These are phyloP conservation scores for Xyliphius kryptos DNA, from an alignment of 2,113 vertebrate genomes.

Conservation along the genomic window DNA sequence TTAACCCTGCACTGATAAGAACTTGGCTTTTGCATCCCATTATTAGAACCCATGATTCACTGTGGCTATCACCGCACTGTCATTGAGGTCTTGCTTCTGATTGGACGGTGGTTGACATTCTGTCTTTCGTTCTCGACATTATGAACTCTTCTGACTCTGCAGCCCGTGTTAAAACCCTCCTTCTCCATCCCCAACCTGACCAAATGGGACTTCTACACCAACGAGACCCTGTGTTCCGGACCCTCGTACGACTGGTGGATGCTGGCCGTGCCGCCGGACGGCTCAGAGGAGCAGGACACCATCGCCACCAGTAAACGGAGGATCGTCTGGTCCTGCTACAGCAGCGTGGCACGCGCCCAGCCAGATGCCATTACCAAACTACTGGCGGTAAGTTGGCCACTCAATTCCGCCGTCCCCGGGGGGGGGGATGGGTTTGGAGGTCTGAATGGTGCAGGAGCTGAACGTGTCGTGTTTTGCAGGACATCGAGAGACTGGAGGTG, in stretches of 20 bases:
- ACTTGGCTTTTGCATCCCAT: slow-evolving; percentile 1
- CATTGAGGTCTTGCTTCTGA: too few relatives aligned
- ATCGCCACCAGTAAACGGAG: slow-evolving; percentile 73
- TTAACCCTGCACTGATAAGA: slow-evolving; percentile 17
- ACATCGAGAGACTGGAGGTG: slow-evolving; percentile 85
- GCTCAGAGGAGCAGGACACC: slow-evolving; percentile 67
- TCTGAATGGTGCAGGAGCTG: background rate
- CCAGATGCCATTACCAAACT: slow-evolving; percentile 89
- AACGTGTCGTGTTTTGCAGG: slow-evolving; percentile 65
- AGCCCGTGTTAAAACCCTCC: slow-evolving; percentile 81
- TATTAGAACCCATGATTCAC: slow-evolving; percentile 4
- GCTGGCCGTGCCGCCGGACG: slow-evolving; percentile 59
- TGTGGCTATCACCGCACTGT: too few relatives aligned
- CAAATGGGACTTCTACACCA: slow-evolving; percentile 92
- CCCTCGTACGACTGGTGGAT: slow-evolving; percentile 89
- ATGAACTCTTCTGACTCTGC: slow-evolving; percentile 36
- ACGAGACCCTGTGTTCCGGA: slow-evolving; percentile 85
- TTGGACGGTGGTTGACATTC: too few relatives aligned
- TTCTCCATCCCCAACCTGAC: slow-evolving; percentile 80
- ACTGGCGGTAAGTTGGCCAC: slow-evolving; percentile 70
- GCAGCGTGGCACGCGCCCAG: slow-evolving; percentile 76
- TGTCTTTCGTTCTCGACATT: background rate
- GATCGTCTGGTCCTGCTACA: slow-evolving; percentile 95
- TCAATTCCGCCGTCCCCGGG: too few relatives aligned
- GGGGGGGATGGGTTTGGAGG: too few relatives aligned